Evolutionary conservation across 1,140 invertebrate genomes (phyloP).

Genomic region (Vanessa atalanta): DNA sequence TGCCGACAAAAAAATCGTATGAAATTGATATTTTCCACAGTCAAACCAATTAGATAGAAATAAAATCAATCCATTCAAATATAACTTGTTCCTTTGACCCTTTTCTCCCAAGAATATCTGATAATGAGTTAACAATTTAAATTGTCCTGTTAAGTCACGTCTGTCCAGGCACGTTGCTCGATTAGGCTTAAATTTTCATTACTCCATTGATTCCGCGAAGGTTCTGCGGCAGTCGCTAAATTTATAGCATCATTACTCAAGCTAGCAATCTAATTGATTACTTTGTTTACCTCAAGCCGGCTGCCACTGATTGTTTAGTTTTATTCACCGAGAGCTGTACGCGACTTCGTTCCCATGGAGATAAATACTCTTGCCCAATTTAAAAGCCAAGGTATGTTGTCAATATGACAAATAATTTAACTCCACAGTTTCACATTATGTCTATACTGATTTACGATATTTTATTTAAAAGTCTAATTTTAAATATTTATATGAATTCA

Average conservation of each 20-base stretch:
- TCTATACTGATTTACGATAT: too few relatives aligned
- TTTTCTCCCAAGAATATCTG: background rate
- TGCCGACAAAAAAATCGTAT: too few relatives aligned
- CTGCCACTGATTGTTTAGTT: slow-evolving; percentile 30
- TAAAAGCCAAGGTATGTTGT: too few relatives aligned
- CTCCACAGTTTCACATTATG: too few relatives aligned
- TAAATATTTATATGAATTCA: too few relatives aligned
- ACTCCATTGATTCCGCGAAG: slow-evolving; percentile 43
- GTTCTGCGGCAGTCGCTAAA: slow-evolving; percentile 38
- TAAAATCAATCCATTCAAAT: too few relatives aligned
- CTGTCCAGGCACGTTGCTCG: slow-evolving; percentile 17
- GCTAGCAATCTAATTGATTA: slow-evolving; percentile 51
- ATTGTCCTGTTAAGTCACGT: slow-evolving; percentile 9
- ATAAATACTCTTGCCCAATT: too few relatives aligned
- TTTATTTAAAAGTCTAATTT: too few relatives aligned
- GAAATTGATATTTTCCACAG: too few relatives aligned
- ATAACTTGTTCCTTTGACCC: background rate
- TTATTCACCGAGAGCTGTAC: slow-evolving; percentile 9
- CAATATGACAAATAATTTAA: too few relatives aligned
- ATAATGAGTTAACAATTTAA: slow-evolving; percentile 11
- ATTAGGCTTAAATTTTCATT: slow-evolving; percentile 45
- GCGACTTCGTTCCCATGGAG: background rate
- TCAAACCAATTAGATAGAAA: too few relatives aligned
- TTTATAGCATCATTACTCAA: slow-evolving; percentile 49
- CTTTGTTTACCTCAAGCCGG: slow-evolving; percentile 46